Conservation (phyloP, 2,797 vertebrate species). For the Anableps anableps region DNA sequence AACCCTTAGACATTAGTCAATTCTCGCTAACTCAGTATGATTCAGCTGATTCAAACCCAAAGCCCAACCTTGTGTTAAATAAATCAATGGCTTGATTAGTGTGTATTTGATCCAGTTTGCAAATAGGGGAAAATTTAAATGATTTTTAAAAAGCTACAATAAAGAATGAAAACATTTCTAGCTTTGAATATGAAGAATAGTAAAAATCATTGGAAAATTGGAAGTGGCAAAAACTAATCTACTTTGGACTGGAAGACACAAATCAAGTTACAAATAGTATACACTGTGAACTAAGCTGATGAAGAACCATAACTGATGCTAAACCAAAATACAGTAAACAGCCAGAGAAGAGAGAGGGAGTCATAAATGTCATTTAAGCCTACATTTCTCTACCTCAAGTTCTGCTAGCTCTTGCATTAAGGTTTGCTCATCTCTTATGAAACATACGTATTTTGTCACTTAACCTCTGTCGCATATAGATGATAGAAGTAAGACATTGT, state of each 20-base stretch:
- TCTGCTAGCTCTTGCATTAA: constrained; percentile 87
- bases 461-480: constrained; percentile 85
- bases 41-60: background rate
- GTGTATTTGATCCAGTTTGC: background rate
- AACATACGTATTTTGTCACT: constrained; percentile 75
- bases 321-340: constrained; percentile 41
- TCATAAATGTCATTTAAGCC: constrained; percentile 45
- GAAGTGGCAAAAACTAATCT: constrained; percentile 24
- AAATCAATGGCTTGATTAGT: background rate
- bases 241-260: constrained; percentile 32
- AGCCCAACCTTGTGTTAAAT: background rate
- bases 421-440: constrained; percentile 82
- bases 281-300: constrained; percentile 28
- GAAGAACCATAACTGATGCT: constrained; percentile 33
- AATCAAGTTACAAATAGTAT: constrained; percentile 43
- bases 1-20: too few relatives aligned
- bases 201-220: constrained; percentile 4
- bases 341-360: constrained; percentile 30
- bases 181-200: background rate
- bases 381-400: constrained; percentile 49
- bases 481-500: constrained; percentile 92
- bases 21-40: background rate
- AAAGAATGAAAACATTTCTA: constrained; percentile 8
- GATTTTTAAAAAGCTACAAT: background rate
- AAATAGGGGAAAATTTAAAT: background rate